Evolutionary conservation across 1,140 invertebrate species (phyloP).

Genomic region (Lethrus apterus): DNA sequence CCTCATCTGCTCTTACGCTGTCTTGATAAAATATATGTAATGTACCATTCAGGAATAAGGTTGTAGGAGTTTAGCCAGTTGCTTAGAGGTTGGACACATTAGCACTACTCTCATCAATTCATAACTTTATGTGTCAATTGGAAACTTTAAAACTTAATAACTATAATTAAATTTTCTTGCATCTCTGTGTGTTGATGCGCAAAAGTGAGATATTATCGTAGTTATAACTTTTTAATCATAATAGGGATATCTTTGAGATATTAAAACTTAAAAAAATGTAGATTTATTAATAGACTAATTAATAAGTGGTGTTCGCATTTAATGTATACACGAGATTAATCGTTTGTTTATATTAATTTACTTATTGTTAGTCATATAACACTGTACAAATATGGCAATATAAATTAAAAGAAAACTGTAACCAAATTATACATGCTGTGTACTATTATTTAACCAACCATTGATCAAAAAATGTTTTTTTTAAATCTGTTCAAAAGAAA

Average conservation of each 20-base stretch:
- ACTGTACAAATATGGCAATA: slow-evolving; percentile 27
- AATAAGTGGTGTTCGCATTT: slow-evolving; percentile 25
- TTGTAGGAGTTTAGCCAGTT: no score
- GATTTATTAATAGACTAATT: slow-evolving; percentile 27
- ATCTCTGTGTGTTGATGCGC: slow-evolving; percentile 33
- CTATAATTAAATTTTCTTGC: slow-evolving; percentile 24
- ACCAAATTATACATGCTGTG: slow-evolving; percentile 2
- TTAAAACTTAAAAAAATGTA: slow-evolving; percentile 27
- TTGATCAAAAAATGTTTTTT: not conserved
- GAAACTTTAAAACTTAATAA: slow-evolving; percentile 11
- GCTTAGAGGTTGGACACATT: no score
- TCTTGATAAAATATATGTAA: slow-evolving; percentile 11
- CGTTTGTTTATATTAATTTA: slow-evolving; percentile 15
- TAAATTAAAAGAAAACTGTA: slow-evolving; percentile 7
- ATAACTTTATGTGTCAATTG: slow-evolving; percentile 26
- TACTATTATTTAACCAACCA: not conserved
- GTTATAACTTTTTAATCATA: slow-evolving; percentile 35
- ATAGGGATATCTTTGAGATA: slow-evolving; percentile 26
- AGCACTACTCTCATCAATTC: slow-evolving; percentile 14
- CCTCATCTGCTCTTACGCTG: no score
- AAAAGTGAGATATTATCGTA: slow-evolving; percentile 39
- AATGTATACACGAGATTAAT: slow-evolving; percentile 18
- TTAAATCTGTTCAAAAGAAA: not conserved
- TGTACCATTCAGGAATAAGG: no score
- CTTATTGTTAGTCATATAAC: slow-evolving; percentile 16